Base-by-base conservation (phyloP, 2,797 vertebrate species). In the Delichon dasypus region DNA sequence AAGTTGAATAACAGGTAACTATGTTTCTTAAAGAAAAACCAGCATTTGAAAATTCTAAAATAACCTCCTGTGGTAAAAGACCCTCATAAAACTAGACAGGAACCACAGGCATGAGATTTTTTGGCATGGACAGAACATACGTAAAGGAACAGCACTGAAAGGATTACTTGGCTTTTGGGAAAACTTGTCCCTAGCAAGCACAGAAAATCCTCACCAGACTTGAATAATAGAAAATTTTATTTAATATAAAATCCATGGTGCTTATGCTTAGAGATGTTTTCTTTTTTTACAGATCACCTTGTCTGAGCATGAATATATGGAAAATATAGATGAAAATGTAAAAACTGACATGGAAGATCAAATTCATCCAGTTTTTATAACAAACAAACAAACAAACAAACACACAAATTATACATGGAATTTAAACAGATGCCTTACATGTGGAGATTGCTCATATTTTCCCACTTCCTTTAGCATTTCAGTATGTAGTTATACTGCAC, bases 391-490 rank as follows among this genome's bases (percentile, higher is more conserved):
- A 78, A 78, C 26, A 88, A 91, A 51, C 3, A 75, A 91, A 65
- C 10, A 34, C 67, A 81, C 75, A 88, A 88, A 55, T 40, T n/a
- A 45, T 38, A 44, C 25, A 53, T 15, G 13, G 6, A 7, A 77
- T 82, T 90, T 89, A 81, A 91, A 73, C 51, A 80, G 48, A 85
- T 82, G 61, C 87, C 81, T 87, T 90, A 57, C 81, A 90, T 61
- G 53, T 79, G 48, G n/a, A 78, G 42, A 38, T 38, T 74, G 62
- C 55, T 89, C 13, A 5, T 86, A 79, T 84, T 75, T 95, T 87
- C 86, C 84, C 36, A 55, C 48, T 94, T 64, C 26, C 20, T 67
- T 10, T 16, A 51, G 50, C 71, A 45, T 87, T 90, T 89, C 65
- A 92, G 20, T 76, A 53, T 36, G n/a, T 20, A 74, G 72, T 74